A percentile compares a stretch with the other conserved stretches of the same genome.
Evolutionary conservation across 2,888 invertebrate genomes (phyloP).

Genomic region (Lingula anatina): DNA sequence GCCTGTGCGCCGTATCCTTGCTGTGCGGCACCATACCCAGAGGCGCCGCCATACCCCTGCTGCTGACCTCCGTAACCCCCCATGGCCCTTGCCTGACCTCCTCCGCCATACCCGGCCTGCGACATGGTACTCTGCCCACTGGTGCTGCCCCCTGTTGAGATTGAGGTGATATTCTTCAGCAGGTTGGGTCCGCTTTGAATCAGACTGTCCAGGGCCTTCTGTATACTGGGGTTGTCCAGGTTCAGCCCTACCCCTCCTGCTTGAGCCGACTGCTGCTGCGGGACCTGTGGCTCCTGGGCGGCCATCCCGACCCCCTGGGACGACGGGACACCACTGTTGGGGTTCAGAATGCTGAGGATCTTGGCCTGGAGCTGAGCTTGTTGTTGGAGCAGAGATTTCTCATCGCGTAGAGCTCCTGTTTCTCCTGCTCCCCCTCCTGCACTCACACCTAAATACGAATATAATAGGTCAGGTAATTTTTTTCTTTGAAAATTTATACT

Average conservation of each 20-base stretch:
- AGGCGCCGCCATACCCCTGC: too few relatives aligned
- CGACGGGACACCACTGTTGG: neutral
- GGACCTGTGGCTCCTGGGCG: neutral
- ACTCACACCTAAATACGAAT: too few relatives aligned
- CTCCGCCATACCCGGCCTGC: too few relatives aligned
- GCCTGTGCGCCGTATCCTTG: too few relatives aligned
- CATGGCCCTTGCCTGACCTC: too few relatives aligned
- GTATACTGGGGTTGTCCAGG: constrained; percentile 52
- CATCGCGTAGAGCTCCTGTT: constrained; percentile 1
- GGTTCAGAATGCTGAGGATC: constrained; percentile 67
- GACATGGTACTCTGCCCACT: too few relatives aligned
- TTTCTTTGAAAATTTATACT: neutral
- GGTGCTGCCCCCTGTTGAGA: neutral
- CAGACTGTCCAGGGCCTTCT: constrained; percentile 53
- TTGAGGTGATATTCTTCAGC: constrained; percentile 39
- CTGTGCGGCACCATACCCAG: too few relatives aligned
- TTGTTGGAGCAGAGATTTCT: constrained; percentile 18
- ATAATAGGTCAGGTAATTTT: neutral
- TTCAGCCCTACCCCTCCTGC: too few relatives aligned
- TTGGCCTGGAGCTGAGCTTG: constrained; percentile 71
- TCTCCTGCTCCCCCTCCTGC: neutral
- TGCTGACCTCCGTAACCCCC: too few relatives aligned
- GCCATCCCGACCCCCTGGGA: neutral
- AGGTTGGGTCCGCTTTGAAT: constrained; percentile 51
- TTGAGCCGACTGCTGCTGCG: neutral